phyloP scores from a whole-genome alignment of 30 jellyfish, hydroid and myxozoan species.

The Aurelia aurita region DNA sequence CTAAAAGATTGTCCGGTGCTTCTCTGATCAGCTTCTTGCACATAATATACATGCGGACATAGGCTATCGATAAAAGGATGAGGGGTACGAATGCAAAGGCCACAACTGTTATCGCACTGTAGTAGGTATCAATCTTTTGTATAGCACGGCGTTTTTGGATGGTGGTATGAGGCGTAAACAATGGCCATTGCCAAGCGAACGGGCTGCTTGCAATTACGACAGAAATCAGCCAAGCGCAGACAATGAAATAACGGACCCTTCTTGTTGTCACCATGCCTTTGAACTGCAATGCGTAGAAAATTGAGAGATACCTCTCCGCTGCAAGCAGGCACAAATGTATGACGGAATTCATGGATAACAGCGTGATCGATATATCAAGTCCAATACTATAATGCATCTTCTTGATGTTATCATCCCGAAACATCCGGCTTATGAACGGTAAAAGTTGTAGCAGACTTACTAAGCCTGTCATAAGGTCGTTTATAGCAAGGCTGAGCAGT shows the following conservation, averaged over 20 bases:
- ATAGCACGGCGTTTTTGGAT: background rate
- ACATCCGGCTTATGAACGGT: slow-evolving; percentile 37
- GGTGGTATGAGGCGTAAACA: background rate
- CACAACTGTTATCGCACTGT: slow-evolving; percentile 32
- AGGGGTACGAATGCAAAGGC: slow-evolving; percentile 52
- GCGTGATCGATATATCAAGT: slow-evolving; percentile 50
- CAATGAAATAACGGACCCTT: slow-evolving; percentile 57
- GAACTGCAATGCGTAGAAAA: slow-evolving; percentile 88
- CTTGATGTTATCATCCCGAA: background rate
- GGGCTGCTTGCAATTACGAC: slow-evolving; percentile 54
- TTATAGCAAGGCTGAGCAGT: slow-evolving; percentile 85
- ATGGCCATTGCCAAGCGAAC: slow-evolving; percentile 81
- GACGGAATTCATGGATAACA: slow-evolving; percentile 70
- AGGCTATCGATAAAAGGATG: slow-evolving; percentile 36
- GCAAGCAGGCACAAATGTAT: slow-evolving; percentile 80
- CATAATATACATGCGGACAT: slow-evolving; percentile 57
- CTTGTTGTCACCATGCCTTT: slow-evolving; percentile 79
- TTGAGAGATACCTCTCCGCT: slow-evolving; percentile 80
- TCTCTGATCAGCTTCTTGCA: slow-evolving; percentile 45
- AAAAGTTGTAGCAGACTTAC: slow-evolving; percentile 61
- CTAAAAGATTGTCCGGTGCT: slow-evolving; percentile 67
- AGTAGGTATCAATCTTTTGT: slow-evolving; percentile 29
- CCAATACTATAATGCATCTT: slow-evolving; percentile 17
- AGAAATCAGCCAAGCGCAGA: slow-evolving; percentile 69
- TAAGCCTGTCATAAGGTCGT: slow-evolving; percentile 81